phyloP scores from a whole-genome alignment of 2,797 vertebrate genomes.

The Artibeus jamaicensis region DNA sequence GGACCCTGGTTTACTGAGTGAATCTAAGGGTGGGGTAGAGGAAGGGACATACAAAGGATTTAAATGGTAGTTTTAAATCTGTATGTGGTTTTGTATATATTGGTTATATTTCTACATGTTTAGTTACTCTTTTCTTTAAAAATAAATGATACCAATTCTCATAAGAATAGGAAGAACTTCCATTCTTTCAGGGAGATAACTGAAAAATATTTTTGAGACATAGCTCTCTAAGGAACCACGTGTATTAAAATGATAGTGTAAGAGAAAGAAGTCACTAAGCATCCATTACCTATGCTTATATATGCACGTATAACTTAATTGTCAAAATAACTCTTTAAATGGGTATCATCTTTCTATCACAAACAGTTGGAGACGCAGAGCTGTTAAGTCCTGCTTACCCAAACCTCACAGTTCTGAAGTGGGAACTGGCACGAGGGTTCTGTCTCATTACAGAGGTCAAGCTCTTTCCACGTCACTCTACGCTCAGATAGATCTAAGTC shows the following conservation, averaged over 20 bases:
- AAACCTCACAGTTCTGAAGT: not conserved
- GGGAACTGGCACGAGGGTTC: not conserved
- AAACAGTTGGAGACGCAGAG: not conserved
- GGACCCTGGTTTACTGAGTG: not conserved
- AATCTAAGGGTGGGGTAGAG: not conserved
- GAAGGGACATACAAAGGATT: not conserved
- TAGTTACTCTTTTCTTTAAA: not conserved
- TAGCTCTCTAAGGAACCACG: not conserved
- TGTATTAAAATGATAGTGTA: not conserved
- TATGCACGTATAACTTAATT: not conserved
- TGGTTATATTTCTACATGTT: not conserved
- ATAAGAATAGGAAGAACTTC: not conserved
- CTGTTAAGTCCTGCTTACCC: not conserved
- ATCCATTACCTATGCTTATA: not conserved
- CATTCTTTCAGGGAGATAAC: not conserved
- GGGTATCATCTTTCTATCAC: not conserved
- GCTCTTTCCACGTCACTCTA: not conserved
- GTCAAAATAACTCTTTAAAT: not conserved
- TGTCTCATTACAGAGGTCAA: not conserved
- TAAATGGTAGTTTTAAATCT: not conserved
- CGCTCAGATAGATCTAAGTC: not conserved
- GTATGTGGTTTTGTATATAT: not conserved
- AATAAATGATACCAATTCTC: not conserved
- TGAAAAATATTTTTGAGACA: not conserved
- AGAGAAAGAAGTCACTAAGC: not conserved